Percentiles rank a stretch among this genome's conserved stretches.
phyloP scores from a whole-genome alignment of 1,140 invertebrate genomes.

The Drosophila arawakana region DNA sequence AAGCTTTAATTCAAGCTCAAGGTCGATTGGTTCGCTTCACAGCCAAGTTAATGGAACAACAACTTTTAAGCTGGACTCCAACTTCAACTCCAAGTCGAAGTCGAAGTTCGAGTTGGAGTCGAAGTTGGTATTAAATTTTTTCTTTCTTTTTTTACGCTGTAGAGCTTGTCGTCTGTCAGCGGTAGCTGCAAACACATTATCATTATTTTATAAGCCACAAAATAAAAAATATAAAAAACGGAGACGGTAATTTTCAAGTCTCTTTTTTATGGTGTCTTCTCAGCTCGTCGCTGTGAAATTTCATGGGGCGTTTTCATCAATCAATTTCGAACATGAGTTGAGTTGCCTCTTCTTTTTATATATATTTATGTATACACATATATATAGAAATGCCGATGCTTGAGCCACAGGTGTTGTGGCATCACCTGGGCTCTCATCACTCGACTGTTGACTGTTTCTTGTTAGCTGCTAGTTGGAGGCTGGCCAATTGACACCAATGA shows the following conservation, averaged over 20 bases:
- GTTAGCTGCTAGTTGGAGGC: not conserved
- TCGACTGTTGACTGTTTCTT: constrained; percentile 16
- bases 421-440: not conserved
- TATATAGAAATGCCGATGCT: not conserved
- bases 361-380: constrained; percentile 12
- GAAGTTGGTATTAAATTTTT: constrained; percentile 3
- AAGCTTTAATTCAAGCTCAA: constrained; percentile 77
- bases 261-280: constrained; percentile 3
- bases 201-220: constrained; percentile 70
- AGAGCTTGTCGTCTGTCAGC: constrained; percentile 23
- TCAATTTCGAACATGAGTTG: constrained; percentile 62
- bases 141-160: too few species aligned
- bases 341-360: constrained; percentile 34
- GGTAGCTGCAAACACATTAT: constrained; percentile 73
- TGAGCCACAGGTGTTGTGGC: constrained; percentile 31
- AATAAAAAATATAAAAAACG: constrained; percentile 44
- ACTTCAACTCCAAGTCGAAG: not conserved
- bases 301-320: constrained; percentile 75
- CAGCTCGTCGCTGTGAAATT: constrained; percentile 20
- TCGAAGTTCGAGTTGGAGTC: not conserved
- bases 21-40: constrained; percentile 38
- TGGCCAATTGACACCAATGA: constrained; percentile 69
- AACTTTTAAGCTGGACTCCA: constrained; percentile 12
- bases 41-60: constrained; percentile 42
- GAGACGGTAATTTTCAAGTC: constrained; percentile 53